Percentiles rank a stretch among this genome's conserved stretches.
These are phyloP conservation scores for Rotaria magnacalcarata DNA, from an alignment of 2,888 invertebrate genomes.

Conservation along the genomic window DNA sequence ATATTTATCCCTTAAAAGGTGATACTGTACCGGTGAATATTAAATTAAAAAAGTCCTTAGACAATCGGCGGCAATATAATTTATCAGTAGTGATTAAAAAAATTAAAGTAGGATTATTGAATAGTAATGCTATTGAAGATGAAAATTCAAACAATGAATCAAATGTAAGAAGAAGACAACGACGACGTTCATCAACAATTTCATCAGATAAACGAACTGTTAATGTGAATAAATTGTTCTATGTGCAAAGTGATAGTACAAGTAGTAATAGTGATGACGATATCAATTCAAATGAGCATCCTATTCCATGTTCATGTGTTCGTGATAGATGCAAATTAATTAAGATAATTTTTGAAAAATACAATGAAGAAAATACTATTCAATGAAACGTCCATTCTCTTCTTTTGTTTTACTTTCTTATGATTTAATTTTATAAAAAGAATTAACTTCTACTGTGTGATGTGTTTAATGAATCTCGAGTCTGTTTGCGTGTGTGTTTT, in stretches of 20 bases:
- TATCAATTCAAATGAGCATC: conserved; percentile 50
- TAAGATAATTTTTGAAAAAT: conserved; percentile 52
- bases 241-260: neutral
- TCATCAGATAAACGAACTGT: neutral
- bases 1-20: conserved; percentile 65
- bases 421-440: neutral
- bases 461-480: neutral
- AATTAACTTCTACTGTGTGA: neutral
- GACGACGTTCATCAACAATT: conserved; percentile 23
- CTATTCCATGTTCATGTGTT: conserved; percentile 52
- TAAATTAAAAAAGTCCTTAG: neutral
- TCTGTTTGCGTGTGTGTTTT: neutral
- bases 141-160: conserved; percentile 35
- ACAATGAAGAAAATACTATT: conserved; percentile 48
- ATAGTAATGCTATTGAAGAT: conserved; percentile 23
- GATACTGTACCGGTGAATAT: conserved; percentile 53
- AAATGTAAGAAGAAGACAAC: neutral
- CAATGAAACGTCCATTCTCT: neutral
- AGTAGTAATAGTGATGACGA: conserved; percentile 47
- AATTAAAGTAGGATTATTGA: neutral
- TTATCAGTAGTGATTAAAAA: conserved; percentile 49
- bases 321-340: conserved; percentile 51
- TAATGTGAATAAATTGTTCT: conserved; percentile 40
- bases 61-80: conserved; percentile 50
- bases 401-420: neutral